A percentile compares a stretch with the other conserved stretches of the same genome.
Evolutionary conservation across 2,888 invertebrate species (phyloP).

Genomic region (Phrixothrix hirtus): DNA sequence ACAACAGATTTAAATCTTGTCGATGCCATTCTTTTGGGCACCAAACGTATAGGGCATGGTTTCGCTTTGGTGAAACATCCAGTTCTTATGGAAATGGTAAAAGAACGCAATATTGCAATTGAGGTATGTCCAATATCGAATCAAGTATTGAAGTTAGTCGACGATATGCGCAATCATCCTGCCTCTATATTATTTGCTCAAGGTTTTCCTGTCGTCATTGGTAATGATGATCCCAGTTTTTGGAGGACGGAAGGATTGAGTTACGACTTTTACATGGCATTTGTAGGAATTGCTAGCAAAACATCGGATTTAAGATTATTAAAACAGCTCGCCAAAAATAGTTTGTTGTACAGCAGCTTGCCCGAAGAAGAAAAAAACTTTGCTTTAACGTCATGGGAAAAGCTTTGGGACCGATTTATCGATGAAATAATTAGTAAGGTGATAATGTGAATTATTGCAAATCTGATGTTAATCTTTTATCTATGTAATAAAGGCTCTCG

Average conservation of each 20-base stretch:
- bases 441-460: too few relatives aligned
- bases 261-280: constrained; percentile 78
- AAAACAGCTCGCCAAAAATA: constrained; percentile 75
- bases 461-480: too few relatives aligned
- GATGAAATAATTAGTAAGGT: too few relatives aligned
- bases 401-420: constrained; percentile 58
- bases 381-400: constrained; percentile 60
- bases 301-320: constrained; percentile 69
- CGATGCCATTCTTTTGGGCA: constrained; percentile 74
- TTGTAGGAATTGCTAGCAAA: constrained; percentile 72
- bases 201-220: constrained; percentile 71
- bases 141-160: constrained; percentile 68
- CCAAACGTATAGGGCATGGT: constrained; percentile 77
- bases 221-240: constrained; percentile 74
- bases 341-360: constrained; percentile 69
- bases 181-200: constrained; percentile 65
- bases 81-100: constrained; percentile 60
- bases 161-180: constrained; percentile 77
- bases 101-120: constrained; percentile 66
- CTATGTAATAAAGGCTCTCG: too few relatives aligned
- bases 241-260: constrained; percentile 74
- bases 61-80: constrained; percentile 76
- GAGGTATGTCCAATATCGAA: constrained; percentile 82
- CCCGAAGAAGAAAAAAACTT: constrained; percentile 54
- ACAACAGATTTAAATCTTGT: constrained; percentile 71